phyloP scores from a whole-genome alignment of 2,888 invertebrate genomes.

The Neocrepidodera transversa region DNA sequence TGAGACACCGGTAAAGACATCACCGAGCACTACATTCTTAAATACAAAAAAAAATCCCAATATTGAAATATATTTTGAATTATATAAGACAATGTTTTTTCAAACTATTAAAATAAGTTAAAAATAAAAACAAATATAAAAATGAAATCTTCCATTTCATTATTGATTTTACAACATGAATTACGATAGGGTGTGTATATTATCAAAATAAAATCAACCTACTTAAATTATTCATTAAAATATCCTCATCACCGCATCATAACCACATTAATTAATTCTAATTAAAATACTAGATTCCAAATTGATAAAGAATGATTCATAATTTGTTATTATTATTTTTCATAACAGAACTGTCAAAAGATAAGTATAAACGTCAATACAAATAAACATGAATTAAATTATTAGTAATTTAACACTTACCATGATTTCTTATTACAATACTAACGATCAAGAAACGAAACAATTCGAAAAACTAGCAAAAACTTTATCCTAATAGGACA shows the following conservation, averaged over 20 bases:
- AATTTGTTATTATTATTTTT: conserved; percentile 13
- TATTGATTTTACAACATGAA: conserved; percentile 24
- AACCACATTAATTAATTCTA: not conserved
- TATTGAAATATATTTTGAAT: not conserved
- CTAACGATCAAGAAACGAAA: conserved; percentile 8
- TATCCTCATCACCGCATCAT: not conserved
- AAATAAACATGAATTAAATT: conserved; percentile 11
- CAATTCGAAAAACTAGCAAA: conserved; percentile 17
- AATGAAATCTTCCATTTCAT: not conserved
- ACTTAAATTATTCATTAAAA: not conserved
- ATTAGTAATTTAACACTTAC: conserved; percentile 20
- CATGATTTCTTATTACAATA: conserved; percentile 32
- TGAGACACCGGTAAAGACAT: conserved; percentile 69
- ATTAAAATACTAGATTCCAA: conserved; percentile 15
- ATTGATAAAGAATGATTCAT: conserved; percentile 1
- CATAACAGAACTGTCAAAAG: conserved; percentile 21
- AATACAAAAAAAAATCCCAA: conserved; percentile 27
- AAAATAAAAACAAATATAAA: not conserved
- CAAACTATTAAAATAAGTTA: not conserved
- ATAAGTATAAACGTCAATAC: not conserved
- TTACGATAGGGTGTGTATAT: conserved; percentile 15
- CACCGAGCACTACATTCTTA: conserved; percentile 50
- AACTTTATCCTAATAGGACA: conserved; percentile 15
- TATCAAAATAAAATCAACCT: not conserved
- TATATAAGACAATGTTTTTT: not conserved